Evolutionary conservation across 2,797 vertebrate species (phyloP).

Genomic region (Adrianichthys oophorus): DNA sequence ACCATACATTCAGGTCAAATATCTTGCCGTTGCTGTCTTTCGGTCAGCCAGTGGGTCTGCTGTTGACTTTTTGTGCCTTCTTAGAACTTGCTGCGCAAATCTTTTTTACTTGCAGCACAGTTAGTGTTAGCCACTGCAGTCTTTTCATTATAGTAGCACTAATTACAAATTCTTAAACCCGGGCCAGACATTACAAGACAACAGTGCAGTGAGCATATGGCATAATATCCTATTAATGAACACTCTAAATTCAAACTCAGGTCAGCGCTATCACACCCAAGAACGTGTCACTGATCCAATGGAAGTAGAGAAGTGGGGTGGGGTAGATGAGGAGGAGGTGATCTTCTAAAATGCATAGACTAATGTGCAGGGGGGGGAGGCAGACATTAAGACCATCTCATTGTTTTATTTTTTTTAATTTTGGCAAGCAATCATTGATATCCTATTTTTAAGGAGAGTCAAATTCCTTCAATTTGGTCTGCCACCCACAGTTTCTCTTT

Average conservation of each 20-base stretch:
- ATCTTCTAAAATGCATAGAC: slow-evolving; percentile 86
- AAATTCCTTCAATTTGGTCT: slow-evolving; percentile 27
- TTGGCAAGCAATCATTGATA: slow-evolving; percentile 84
- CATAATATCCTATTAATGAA: slow-evolving; percentile 99
- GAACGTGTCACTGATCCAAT: slow-evolving; percentile 89
- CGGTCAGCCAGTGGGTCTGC: slow-evolving; percentile 32
- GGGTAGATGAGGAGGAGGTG: slow-evolving; percentile 70
- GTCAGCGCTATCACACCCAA: slow-evolving; percentile 93
- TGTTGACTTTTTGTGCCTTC: slow-evolving; percentile 44
- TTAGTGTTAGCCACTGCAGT: slow-evolving; percentile 90
- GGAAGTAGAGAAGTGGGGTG: slow-evolving; percentile 56
- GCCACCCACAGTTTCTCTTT: slow-evolving; percentile 43
- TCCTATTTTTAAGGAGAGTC: slow-evolving; percentile 78
- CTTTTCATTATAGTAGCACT: slow-evolving; percentile 97
- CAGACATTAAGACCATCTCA: slow-evolving; percentile 74
- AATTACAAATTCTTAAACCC: slow-evolving; percentile 99
- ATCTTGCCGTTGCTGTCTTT: not conserved
- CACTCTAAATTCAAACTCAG: slow-evolving; percentile 99
- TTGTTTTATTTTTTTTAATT: slow-evolving; percentile 84
- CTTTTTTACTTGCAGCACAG: slow-evolving; percentile 80
- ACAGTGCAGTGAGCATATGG: slow-evolving; percentile 98
- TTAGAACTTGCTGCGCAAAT: slow-evolving; percentile 78
- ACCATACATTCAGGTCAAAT: too few relatives aligned
- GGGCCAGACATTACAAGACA: slow-evolving; percentile 94
- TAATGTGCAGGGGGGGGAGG: slow-evolving; percentile 72